phyloP scores from a whole-genome alignment of 2,888 invertebrate genomes.

The Apotomis betuletana region DNA sequence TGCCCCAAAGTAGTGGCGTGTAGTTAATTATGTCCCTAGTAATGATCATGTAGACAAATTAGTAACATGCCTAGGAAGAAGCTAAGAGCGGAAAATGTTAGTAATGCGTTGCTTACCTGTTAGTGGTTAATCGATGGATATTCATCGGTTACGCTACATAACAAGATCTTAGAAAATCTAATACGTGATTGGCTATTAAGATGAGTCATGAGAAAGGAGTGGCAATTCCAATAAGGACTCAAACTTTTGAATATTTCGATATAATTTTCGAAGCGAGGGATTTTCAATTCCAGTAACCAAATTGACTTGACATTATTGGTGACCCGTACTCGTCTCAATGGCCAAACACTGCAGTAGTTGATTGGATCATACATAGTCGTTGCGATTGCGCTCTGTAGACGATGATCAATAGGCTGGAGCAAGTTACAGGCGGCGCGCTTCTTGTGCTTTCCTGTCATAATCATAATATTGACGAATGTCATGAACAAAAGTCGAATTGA shows the following conservation, averaged over 20 bases:
- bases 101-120: conserved; percentile 41
- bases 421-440: background rate
- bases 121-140: conserved; percentile 18
- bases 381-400: background rate
- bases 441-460: background rate
- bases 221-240: too few relatives aligned
- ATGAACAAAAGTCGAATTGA: background rate
- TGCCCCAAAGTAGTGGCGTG: background rate
- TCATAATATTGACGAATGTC: background rate
- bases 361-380: background rate
- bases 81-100: conserved; percentile 21
- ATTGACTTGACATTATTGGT: background rate
- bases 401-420: background rate
- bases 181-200: background rate
- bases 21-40: background rate
- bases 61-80: conserved; percentile 31
- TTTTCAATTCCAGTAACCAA: background rate
- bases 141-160: conserved; percentile 6
- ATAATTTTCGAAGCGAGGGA: background rate
- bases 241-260: too few relatives aligned
- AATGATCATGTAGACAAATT: conserved; percentile 43
- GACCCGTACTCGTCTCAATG: background rate
- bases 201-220: conserved; percentile 2
- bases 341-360: background rate
- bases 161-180: background rate